Evolutionary conservation across 2,888 invertebrate species (phyloP), one percentile per base, ranked within the genome.

Genomic region (Sinopyrophorus schimmeli): DNA sequence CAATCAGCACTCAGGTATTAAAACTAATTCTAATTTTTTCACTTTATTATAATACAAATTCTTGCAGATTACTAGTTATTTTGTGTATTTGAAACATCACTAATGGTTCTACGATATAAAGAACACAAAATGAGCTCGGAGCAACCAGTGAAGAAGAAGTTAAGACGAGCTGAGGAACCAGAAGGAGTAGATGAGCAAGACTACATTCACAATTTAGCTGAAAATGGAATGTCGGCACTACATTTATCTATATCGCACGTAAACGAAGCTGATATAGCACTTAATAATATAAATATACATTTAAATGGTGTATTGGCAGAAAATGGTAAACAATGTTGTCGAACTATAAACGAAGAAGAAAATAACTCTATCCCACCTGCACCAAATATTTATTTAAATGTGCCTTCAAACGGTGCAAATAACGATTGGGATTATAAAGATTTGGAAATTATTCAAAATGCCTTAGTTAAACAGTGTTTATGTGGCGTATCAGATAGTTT

Each of bases 111-210:
- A 75, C 77, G 80, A 72, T 77, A 78, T 74, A 77, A 78, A 65
- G 73, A 76, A 60, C 69, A 72, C 66, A 78, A 77, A 68, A 87
- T 87, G 86, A 84, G 81, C 68, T 83, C 83, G 61, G 86, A 89
- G 74, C 90, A 90, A 76, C 91, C 91, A 59, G 85, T 86, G 63
- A 89, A 88, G 71, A 91, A 91, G 77, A 86, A 90, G 70, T 84
- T 86, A 69, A 82, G 88, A 66, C 83, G 88, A 60, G 74, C 70
- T 32, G 76, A 74, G 51, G 74, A 84, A 59, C 78, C 78, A 5
- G 80, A 80, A 5, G 79, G 80, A 53, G 78, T 79, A 34, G 82
- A 82, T 55, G 81, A 81, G 54, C 75, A 76, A 40, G 80, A 80
- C 40, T 72, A 77, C 12, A 79, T 80, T 49, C 77, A 77, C 53